Percentiles rank a stretch among this genome's conserved stretches.
Evolutionary conservation across 2,888 invertebrate genomes (phyloP).

Genomic region (Apotomis capreana): DNA sequence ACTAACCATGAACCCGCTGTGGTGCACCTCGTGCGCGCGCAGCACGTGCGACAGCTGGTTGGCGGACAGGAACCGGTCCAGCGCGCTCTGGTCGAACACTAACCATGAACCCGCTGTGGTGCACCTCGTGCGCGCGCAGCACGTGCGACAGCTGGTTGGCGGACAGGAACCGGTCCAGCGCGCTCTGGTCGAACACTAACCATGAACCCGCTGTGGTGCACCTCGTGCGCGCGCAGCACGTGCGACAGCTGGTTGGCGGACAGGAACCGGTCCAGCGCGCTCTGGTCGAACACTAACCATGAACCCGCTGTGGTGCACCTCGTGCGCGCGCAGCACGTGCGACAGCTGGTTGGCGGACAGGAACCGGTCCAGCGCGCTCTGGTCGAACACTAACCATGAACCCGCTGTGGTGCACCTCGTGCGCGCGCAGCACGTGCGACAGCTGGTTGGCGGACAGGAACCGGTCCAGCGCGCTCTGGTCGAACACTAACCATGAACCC

Average conservation of each 20-base stretch:
- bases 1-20: too few species aligned
- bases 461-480: conserved; percentile 85
- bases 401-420: conserved; percentile 87
- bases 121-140: conserved; percentile 89
- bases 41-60: conserved; percentile 88
- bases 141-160: conserved; percentile 87
- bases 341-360: conserved; percentile 85
- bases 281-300: conserved; percentile 87
- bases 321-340: conserved; percentile 89
- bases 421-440: conserved; percentile 88
- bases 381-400: conserved; percentile 88
- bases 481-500: too few species aligned
- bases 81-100: conserved; percentile 87
- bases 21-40: conserved; percentile 89
- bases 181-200: conserved; percentile 87
- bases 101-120: too few species aligned
- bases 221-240: conserved; percentile 89
- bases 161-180: conserved; percentile 86
- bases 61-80: conserved; percentile 85
- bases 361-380: conserved; percentile 87
- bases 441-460: conserved; percentile 87
- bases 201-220: conserved; percentile 86
- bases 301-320: conserved; percentile 86
- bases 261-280: conserved; percentile 87
- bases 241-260: conserved; percentile 86